A percentile compares a stretch with the other conserved stretches of the same genome.
Evolutionary conservation across 2,113 vertebrate species (phyloP).

Genomic region (Cranoglanis bouderius): DNA sequence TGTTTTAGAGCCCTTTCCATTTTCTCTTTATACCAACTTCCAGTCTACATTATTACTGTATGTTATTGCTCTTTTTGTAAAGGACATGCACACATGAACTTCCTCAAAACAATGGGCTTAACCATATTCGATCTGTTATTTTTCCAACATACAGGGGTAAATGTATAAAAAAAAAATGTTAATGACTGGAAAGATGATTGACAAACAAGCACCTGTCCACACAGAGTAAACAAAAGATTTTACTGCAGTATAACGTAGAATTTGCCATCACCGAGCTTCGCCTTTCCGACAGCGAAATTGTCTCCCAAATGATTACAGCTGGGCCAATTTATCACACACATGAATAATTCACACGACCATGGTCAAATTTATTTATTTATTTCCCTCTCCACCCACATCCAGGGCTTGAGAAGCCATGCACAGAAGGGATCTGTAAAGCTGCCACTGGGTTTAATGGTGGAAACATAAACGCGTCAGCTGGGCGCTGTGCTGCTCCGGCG

Average conservation of each 20-base stretch:
- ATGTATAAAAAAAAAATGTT: conserved; percentile 25
- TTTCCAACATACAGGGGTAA: conserved; percentile 3
- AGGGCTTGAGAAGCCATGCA: conserved; percentile 50
- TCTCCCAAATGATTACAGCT: conserved; percentile 62
- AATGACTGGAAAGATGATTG: conserved; percentile 44
- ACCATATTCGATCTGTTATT: not conserved
- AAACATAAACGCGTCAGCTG: conserved; percentile 40
- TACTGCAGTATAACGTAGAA: conserved; percentile 54
- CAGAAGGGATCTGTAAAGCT: conserved; percentile 48
- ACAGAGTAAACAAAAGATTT: conserved; percentile 35
- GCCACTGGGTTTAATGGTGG: conserved; percentile 51
- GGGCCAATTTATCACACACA: conserved; percentile 68
- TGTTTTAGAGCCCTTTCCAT: not conserved
- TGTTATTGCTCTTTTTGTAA: not conserved
- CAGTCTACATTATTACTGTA: not conserved
- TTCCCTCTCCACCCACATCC: conserved; percentile 38
- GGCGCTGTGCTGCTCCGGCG: conserved; percentile 5
- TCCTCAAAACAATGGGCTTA: conserved; percentile 13
- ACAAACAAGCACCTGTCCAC: conserved; percentile 17
- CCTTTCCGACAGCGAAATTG: conserved; percentile 55
- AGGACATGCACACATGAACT: not conserved
- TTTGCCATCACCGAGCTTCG: conserved; percentile 48
- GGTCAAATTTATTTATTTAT: conserved; percentile 34
- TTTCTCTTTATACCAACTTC: not conserved
- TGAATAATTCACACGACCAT: conserved; percentile 66